These are phyloP conservation scores for Gambusia yucatana DNA, from an alignment of 2,797 vertebrate species.

Conservation along the genomic window DNA sequence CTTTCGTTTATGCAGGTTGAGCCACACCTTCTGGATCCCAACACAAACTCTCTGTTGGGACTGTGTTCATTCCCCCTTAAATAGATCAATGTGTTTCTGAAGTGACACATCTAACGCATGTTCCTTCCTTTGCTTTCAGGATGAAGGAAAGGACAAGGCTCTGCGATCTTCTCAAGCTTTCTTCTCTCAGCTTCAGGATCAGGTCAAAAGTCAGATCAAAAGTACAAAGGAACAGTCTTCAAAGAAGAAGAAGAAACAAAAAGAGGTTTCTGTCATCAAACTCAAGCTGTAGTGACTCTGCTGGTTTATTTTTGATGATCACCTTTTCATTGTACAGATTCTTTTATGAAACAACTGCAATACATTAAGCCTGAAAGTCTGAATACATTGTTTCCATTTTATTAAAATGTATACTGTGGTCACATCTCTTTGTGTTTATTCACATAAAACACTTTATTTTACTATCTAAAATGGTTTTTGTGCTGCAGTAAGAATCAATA, in stretches of 20 bases:
- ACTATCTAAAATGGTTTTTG: neutral
- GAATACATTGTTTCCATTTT: constrained; percentile 45
- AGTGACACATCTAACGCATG: neutral
- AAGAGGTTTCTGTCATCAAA: constrained; percentile 88
- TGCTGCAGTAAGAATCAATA: neutral
- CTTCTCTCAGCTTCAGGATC: constrained; percentile 96
- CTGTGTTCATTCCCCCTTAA: neutral
- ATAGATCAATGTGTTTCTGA: neutral
- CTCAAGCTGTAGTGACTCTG: constrained; percentile 86
- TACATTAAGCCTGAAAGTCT: constrained; percentile 41
- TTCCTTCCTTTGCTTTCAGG: constrained; percentile 74
- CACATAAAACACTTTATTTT: neutral
- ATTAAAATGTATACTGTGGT: constrained; percentile 26
- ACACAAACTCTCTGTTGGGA: neutral
- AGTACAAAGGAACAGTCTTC: constrained; percentile 81
- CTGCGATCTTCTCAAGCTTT: constrained; percentile 94
- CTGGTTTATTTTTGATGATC: constrained; percentile 16
- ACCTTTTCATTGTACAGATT: constrained; percentile 69
- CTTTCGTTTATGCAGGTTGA: neutral
- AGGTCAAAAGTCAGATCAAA: constrained; percentile 93
- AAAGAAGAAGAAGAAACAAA: constrained; percentile 86
- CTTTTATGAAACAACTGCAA: constrained; percentile 47
- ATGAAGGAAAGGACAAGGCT: constrained; percentile 94
- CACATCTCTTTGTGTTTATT: constrained; percentile 20
- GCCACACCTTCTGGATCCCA: neutral